Evolutionary conservation across 2,113 vertebrate genomes (phyloP), one percentile per base, ranked within the genome.

Genomic region (Heteronetta atricapilla): DNA sequence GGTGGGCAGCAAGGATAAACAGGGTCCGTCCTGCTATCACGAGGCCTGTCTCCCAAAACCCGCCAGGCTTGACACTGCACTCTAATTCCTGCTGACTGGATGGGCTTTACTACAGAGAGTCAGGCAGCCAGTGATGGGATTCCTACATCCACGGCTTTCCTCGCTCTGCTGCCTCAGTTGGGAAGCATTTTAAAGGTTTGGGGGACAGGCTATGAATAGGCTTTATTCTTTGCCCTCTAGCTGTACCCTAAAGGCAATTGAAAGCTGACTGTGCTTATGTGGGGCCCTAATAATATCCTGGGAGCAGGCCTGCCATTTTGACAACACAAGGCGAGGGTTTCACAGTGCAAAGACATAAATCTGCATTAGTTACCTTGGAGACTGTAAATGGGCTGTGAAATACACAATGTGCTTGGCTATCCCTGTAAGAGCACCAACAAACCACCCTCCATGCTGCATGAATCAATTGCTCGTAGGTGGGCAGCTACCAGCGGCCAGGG

Each of bases 291-390:
- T 22, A 72, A 52, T 56, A 72, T 70, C 70, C 40, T 73, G 26
- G 55, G 36, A 79, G 46, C 19, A 33, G 40, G 12, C 38, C 26
- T 77, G 46, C 22, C n/a, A 46, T 83, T 86, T 62, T 64, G 58
- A 73, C 23, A 16, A 21, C 33, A 66, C 22, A 56, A 74, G 70
- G 66, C 40, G 20, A 48, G 48, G 48, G 40, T 80, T 92, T 82
- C 55, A 82, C 63, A 76, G 63, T 20, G 46, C 56, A 74, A 92
- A 38, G n/a, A 28, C 20, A 70, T 56, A 87, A 92, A 85, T 80
- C 33, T 38, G 72, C 55, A 59, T 78, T 75, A 76, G 77, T 82
- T 84, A 73, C 81, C 81, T 82, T 3, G 2, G 56, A 82, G n/a
- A 82, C 26, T 70, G 59, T 68, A 93, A 93, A 79, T 29, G 25